A percentile compares a stretch with the other conserved stretches of the same genome.
Evolutionary conservation across 2,113 vertebrate species (phyloP).

Genomic region (Haplotaxodon microlepis): DNA sequence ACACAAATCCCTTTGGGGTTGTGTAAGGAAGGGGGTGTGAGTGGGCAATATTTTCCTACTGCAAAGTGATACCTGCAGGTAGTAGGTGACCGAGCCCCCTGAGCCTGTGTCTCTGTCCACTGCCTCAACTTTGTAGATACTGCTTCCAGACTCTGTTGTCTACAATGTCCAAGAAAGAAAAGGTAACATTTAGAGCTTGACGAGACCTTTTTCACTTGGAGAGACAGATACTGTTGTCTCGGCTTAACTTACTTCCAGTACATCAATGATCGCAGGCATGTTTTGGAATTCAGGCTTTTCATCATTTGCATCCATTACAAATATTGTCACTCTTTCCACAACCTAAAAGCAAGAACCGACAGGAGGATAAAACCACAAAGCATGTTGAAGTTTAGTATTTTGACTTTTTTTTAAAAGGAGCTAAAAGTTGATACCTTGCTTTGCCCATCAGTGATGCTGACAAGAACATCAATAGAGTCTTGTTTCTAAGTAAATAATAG

Average conservation of each 20-base stretch:
- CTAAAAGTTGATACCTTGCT: slow-evolving; percentile 78
- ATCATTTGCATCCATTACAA: slow-evolving; percentile 93
- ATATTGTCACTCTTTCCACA: slow-evolving; percentile 86
- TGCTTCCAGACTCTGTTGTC: slow-evolving; percentile 80
- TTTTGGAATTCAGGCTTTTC: slow-evolving; percentile 88
- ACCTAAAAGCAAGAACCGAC: slow-evolving; percentile 69
- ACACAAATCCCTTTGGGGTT: neutral
- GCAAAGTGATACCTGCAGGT: slow-evolving; percentile 79
- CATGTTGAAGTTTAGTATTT: neutral
- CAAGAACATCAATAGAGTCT: slow-evolving; percentile 85
- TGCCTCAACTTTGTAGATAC: slow-evolving; percentile 81
- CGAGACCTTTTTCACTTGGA: neutral
- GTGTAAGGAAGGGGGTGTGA: neutral
- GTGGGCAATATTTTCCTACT: neutral
- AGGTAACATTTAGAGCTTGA: neutral
- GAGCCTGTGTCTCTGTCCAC: slow-evolving; percentile 90
- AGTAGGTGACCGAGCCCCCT: slow-evolving; percentile 89
- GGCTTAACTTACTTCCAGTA: slow-evolving; percentile 80
- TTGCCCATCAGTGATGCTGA: slow-evolving; percentile 90
- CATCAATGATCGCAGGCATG: slow-evolving; percentile 79
- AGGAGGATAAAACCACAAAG: neutral
- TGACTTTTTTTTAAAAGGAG: neutral
- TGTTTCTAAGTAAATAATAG: slow-evolving; percentile 70
- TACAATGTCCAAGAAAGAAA: slow-evolving; percentile 34
- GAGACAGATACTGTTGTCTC: neutral